Conservation (phyloP, 2,113 vertebrate species). For the Pungitius pungitius region DNA sequence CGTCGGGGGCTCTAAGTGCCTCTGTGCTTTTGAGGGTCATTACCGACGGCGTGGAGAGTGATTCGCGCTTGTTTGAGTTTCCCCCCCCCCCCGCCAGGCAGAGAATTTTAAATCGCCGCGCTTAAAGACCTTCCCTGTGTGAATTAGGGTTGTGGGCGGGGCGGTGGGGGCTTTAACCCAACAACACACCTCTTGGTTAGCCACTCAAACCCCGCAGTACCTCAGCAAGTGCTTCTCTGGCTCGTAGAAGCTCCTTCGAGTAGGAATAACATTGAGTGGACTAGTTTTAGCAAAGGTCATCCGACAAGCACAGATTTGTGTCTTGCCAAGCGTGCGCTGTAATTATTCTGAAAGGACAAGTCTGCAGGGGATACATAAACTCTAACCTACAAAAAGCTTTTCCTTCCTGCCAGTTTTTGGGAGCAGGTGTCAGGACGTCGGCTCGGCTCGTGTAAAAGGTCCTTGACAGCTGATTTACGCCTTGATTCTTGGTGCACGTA, state of each 20-base stretch:
- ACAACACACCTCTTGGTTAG: conserved; percentile 19
- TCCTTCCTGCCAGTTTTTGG: neutral
- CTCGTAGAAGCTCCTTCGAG: conserved; percentile 13
- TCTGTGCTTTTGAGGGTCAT: conserved; percentile 62
- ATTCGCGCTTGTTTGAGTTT: conserved; percentile 33
- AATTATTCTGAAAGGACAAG: conserved; percentile 25
- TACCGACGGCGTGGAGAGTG: conserved; percentile 44
- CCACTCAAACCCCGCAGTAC: conserved; percentile 38
- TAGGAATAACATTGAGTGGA: conserved; percentile 15
- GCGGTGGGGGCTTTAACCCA: conserved; percentile 15
- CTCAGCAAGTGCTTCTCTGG: conserved; percentile 7
- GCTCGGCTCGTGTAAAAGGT: conserved; percentile 17
- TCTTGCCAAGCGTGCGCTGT: conserved; percentile 8
- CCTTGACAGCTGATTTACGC: conserved; percentile 58
- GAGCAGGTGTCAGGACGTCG: conserved; percentile 29
- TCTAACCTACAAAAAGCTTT: conserved; percentile 7
- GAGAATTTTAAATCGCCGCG: conserved; percentile 7
- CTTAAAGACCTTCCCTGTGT: conserved; percentile 20
- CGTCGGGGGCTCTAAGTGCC: conserved; percentile 41
- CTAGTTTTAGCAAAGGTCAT: conserved; percentile 22
- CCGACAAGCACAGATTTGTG: neutral
- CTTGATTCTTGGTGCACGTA: neutral
- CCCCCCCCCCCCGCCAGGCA: conserved; percentile 18
- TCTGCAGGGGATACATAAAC: conserved; percentile 10
- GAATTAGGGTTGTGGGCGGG: conserved; percentile 45